A percentile compares a stretch with the other conserved stretches of the same genome.
Evolutionary conservation across 2,113 vertebrate species (phyloP).

Genomic region (Paraplagusia blochii): DNA sequence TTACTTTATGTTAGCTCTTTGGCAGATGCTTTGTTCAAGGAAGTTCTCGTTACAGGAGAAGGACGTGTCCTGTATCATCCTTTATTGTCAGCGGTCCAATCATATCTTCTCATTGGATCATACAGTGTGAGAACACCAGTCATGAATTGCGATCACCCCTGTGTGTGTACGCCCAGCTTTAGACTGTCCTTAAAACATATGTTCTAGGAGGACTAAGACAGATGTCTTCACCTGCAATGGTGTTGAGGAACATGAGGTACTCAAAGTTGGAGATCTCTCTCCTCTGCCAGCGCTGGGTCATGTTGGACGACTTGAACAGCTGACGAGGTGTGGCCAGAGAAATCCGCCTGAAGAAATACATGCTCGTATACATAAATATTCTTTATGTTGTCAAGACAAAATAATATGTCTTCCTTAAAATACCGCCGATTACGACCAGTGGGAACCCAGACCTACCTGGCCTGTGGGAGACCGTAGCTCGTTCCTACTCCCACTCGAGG

Average conservation of each 20-base stretch:
- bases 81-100: too few relatives aligned
- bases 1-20: too few relatives aligned
- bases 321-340: slow-evolving; percentile 96
- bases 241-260: slow-evolving; percentile 99
- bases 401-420: not conserved
- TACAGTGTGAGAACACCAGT: too few relatives aligned
- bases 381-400: not conserved
- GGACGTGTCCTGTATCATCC: too few relatives aligned
- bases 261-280: slow-evolving; percentile 99
- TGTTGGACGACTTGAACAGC: slow-evolving; percentile 99
- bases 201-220: not conserved
- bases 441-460: slow-evolving; percentile 78
- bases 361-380: not conserved
- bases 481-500: slow-evolving; percentile 97
- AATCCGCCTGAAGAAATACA: slow-evolving; percentile 81
- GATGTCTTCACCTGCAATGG: slow-evolving; percentile 89
- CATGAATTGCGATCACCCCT: too few relatives aligned
- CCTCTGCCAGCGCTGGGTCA: slow-evolving; percentile 99
- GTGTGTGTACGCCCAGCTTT: too few relatives aligned
- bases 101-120: too few relatives aligned
- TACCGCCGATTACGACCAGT: not conserved
- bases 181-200: too few relatives aligned
- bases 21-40: too few relatives aligned
- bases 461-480: slow-evolving; percentile 97
- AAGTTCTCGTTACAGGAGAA: too few relatives aligned